phyloP scores from a whole-genome alignment of 2,888 invertebrate species.

The Hypomecis punctinalis region DNA sequence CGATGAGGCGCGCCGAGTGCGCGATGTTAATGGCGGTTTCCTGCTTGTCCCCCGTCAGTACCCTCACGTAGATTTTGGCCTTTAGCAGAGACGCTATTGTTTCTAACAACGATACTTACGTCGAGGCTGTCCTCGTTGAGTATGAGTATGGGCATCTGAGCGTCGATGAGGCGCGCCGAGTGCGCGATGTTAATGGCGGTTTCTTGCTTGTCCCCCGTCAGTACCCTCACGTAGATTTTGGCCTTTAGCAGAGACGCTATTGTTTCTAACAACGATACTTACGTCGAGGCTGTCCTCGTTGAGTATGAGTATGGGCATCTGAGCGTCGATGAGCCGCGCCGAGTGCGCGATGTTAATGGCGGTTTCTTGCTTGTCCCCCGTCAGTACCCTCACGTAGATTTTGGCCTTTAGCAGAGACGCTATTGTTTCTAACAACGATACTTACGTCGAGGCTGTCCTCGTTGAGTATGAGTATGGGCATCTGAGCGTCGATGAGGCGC shows the following conservation, averaged over 20 bases:
- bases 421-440: slow-evolving; percentile 91
- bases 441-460: slow-evolving; percentile 96
- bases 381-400: slow-evolving; percentile 98
- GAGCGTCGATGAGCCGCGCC: slow-evolving; percentile 92
- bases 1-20: slow-evolving; percentile 95
- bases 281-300: slow-evolving; percentile 97
- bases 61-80: slow-evolving; percentile 98
- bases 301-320: slow-evolving; percentile 94
- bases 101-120: slow-evolving; percentile 95
- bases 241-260: slow-evolving; percentile 96
- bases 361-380: slow-evolving; percentile 99
- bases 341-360: slow-evolving; percentile 99
- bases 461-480: slow-evolving; percentile 95
- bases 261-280: slow-evolving; percentile 94
- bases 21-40: slow-evolving; percentile 99
- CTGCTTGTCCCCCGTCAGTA: slow-evolving; percentile 99
- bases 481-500: slow-evolving; percentile 91
- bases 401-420: slow-evolving; percentile 96
- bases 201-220: slow-evolving; percentile 99
- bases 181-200: slow-evolving; percentile 99
- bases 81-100: slow-evolving; percentile 96
- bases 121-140: slow-evolving; percentile 96
- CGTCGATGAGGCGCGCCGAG: slow-evolving; percentile 94
- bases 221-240: slow-evolving; percentile 98
- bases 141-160: slow-evolving; percentile 93